Conservation (phyloP, 2,888 invertebrate genomes). For the Mimumesa dahlbomi region DNA sequence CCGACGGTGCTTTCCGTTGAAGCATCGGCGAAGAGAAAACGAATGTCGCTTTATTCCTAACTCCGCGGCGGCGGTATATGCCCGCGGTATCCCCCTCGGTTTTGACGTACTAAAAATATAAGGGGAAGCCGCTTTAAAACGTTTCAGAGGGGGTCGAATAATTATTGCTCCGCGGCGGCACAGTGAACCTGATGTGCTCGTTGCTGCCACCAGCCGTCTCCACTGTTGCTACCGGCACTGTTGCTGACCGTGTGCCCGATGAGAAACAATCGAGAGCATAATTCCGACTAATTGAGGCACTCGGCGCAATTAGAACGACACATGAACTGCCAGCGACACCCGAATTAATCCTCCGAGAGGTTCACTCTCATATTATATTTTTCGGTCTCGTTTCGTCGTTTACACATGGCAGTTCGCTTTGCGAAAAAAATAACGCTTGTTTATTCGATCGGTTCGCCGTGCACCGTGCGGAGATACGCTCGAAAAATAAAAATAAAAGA, state of each 20-base stretch:
- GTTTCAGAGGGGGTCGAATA: conserved; percentile 61
- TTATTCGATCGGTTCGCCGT: too few species aligned
- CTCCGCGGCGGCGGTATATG: neutral
- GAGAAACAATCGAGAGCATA: conserved; percentile 58
- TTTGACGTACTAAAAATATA: conserved; percentile 59
- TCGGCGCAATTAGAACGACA: conserved; percentile 54
- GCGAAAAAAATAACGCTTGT: too few species aligned
- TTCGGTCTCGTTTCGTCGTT: too few species aligned
- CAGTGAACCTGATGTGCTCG: conserved; percentile 34
- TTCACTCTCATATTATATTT: too few species aligned
- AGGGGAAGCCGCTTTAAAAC: conserved; percentile 58
- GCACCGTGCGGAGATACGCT: too few species aligned
- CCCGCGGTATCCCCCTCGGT: conserved; percentile 41
- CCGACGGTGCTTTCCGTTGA: neutral
- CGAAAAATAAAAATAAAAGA: too few species aligned
- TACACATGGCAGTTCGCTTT: too few species aligned
- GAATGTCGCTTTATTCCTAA: neutral
- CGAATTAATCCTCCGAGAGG: conserved; percentile 19
- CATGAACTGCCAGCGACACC: conserved; percentile 17
- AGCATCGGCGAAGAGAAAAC: neutral
- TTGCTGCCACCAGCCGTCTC: conserved; percentile 33
- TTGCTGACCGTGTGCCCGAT: conserved; percentile 27
- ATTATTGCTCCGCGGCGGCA: conserved; percentile 46
- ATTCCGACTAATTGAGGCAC: conserved; percentile 56
- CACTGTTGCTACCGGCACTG: conserved; percentile 45